Percentiles rank a stretch among this genome's conserved stretches.
Evolutionary conservation across 2,888 invertebrate genomes (phyloP).

Genomic region (Ormia ochracea): DNA sequence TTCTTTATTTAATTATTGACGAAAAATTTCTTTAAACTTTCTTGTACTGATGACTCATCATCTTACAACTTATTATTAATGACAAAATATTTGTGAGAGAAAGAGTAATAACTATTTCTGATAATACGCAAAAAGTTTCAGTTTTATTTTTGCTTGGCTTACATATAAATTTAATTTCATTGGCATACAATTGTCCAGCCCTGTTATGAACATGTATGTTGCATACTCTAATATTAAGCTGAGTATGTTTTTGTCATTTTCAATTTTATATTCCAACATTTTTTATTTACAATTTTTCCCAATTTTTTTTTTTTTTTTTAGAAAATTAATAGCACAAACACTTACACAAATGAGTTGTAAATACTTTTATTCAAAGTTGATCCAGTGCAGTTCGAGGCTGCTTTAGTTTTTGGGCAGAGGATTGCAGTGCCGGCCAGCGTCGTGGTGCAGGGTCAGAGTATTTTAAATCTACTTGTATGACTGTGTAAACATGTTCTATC

Average conservation of each 20-base stretch:
- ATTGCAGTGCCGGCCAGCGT: not conserved
- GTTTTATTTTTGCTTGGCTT: too few species aligned
- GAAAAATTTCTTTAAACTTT: too few species aligned
- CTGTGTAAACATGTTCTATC: constrained; percentile 18
- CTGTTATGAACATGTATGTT: not conserved
- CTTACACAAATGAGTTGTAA: not conserved
- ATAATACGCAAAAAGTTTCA: too few species aligned
- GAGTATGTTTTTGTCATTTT: constrained; percentile 51
- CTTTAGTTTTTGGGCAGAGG: not conserved
- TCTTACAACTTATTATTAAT: too few species aligned
- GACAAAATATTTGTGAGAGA: too few species aligned
- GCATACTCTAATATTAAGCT: not conserved
- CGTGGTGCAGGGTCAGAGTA: constrained; percentile 53
- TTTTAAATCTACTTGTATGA: constrained; percentile 59
- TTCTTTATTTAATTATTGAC: too few species aligned
- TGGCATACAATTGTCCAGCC: not conserved
- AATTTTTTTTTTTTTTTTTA: not conserved
- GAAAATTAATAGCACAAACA: not conserved
- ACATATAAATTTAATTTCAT: too few species aligned
- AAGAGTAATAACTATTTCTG: too few species aligned
- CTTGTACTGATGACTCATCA: too few species aligned
- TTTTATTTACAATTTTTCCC: constrained; percentile 17
- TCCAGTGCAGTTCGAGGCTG: not conserved
- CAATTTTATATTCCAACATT: constrained; percentile 39
- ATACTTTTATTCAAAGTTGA: not conserved